Percentiles rank a stretch among this genome's conserved stretches.
Evolutionary conservation across 2,113 vertebrate genomes (phyloP).

Genomic region (Bombycilla garrulus): DNA sequence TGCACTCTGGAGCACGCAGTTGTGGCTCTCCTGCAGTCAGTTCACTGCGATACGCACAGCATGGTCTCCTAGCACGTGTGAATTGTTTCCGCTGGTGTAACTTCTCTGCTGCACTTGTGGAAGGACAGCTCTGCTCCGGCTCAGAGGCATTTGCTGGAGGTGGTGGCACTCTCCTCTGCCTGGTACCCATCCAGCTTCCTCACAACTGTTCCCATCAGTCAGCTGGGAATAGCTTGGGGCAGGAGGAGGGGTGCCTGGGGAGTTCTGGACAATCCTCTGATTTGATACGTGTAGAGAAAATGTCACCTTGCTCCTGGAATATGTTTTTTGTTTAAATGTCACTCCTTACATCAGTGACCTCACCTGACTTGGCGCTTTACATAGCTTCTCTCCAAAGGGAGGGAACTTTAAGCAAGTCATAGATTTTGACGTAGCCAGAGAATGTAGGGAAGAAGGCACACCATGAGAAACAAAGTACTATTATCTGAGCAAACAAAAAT

Average conservation of each 20-base stretch:
- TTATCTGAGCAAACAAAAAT: background rate
- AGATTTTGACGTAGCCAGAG: background rate
- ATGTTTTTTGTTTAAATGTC: constrained; percentile 2
- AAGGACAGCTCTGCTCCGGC: background rate
- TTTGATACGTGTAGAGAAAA: constrained; percentile 16
- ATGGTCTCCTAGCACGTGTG: background rate
- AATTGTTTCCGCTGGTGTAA: constrained; percentile 31
- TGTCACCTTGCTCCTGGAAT: constrained; percentile 20
- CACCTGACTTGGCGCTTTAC: constrained; percentile 17
- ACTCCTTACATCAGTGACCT: background rate
- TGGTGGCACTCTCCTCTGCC: background rate
- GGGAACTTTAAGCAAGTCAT: background rate
- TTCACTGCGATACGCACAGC: background rate
- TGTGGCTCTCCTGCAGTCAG: background rate
- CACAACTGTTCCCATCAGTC: constrained; percentile 3
- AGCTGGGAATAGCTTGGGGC: background rate
- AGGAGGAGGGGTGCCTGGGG: background rate
- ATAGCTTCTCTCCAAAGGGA: background rate
- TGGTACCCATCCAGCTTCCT: constrained; percentile 16
- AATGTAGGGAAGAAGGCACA: background rate
- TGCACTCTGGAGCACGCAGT: background rate
- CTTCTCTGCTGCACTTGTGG: background rate
- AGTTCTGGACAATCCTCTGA: background rate
- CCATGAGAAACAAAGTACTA: background rate
- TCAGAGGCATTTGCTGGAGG: background rate